A percentile compares a stretch with the other conserved stretches of the same genome.
These are phyloP conservation scores for Tenodera sinensis DNA, from an alignment of 2,888 invertebrate species.

Conservation along the genomic window DNA sequence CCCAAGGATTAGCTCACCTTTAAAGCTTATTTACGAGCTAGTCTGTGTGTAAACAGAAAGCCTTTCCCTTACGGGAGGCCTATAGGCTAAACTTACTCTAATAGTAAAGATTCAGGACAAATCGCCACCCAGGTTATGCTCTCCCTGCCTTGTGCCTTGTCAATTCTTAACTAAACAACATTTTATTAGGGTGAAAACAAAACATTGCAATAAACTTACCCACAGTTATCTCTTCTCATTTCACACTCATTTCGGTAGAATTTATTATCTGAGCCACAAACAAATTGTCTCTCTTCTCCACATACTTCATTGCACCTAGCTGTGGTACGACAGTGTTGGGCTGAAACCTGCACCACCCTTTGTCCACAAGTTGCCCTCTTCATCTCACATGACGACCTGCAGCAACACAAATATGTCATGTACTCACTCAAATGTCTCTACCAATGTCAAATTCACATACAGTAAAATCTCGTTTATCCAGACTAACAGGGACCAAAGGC, in stretches of 20 bases:
- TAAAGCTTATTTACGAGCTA: no score
- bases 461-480: no score
- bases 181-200: background rate
- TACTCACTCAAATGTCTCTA: no score
- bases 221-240: slow-evolving; percentile 88
- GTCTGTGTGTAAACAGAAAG: no score
- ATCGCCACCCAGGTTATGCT: no score
- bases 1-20: no score
- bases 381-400: slow-evolving; percentile 78
- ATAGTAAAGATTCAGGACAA: no score
- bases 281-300: slow-evolving; percentile 68
- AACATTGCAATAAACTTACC: slow-evolving; percentile 50
- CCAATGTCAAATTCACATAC: no score
- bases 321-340: slow-evolving; percentile 80
- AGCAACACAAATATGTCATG: background rate
- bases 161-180: background rate
- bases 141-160: no score
- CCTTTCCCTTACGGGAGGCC: no score
- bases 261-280: slow-evolving; percentile 86
- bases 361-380: slow-evolving; percentile 79
- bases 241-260: slow-evolving; percentile 87
- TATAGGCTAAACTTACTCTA: no score
- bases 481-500: no score
- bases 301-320: slow-evolving; percentile 73
- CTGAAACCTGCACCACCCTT: slow-evolving; percentile 77